Conservation (phyloP, 2,797 vertebrate genomes). For the Cossypha niveicapilla region DNA sequence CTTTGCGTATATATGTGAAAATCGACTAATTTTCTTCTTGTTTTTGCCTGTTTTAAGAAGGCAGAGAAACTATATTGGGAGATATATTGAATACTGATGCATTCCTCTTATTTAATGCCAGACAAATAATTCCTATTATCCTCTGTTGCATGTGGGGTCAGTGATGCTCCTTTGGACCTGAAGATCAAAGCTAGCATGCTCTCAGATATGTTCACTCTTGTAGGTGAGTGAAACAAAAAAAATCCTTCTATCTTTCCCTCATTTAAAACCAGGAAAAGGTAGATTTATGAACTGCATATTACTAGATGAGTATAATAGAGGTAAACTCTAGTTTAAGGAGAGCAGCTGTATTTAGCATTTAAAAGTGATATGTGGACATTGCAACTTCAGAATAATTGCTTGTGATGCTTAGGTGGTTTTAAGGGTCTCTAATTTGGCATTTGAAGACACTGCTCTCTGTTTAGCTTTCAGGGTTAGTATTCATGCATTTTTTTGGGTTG, state of each 20-base stretch:
- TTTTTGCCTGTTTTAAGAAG: neutral
- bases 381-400: neutral
- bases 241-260: neutral
- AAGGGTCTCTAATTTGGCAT: neutral
- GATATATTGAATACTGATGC: neutral
- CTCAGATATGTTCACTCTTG: constrained; percentile 97
- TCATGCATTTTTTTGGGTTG: neutral
- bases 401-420: neutral
- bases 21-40: neutral
- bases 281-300: neutral
- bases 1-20: neutral
- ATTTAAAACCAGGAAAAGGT: neutral
- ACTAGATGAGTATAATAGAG: neutral
- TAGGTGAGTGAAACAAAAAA: constrained; percentile 83
- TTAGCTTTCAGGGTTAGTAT: neutral
- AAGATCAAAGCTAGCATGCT: constrained; percentile 99
- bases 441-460: neutral
- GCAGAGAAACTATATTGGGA: neutral
- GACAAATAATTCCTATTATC: constrained; percentile 1
- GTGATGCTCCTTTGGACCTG: constrained; percentile 94
- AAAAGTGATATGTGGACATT: neutral
- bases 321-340: neutral
- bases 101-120: neutral
- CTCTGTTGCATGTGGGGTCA: constrained; percentile 63
- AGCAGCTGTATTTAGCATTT: neutral